Conservation (phyloP, 2,113 vertebrate species). For the Microcebus lehilahytsara region DNA sequence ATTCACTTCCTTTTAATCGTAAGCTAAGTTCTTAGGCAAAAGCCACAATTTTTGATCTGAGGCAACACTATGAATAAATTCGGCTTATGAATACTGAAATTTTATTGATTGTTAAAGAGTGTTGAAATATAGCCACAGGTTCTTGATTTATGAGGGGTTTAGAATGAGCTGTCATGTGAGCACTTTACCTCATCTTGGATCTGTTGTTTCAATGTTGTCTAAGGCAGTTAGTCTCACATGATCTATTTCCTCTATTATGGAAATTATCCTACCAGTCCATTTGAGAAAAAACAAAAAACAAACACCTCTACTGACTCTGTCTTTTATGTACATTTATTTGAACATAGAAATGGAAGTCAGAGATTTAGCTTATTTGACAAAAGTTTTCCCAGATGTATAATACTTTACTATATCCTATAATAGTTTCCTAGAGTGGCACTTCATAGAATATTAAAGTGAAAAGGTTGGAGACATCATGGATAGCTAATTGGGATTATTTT, state of each 20-base stretch:
- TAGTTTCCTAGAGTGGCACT: background rate
- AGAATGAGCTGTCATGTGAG: background rate
- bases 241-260: background rate
- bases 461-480: background rate
- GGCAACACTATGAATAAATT: background rate
- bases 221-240: conserved; percentile 7
- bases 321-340: conserved; percentile 29
- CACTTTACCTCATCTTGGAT: background rate
- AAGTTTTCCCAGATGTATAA: background rate
- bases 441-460: conserved; percentile 7
- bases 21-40: conserved; percentile 37
- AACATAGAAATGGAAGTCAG: background rate
- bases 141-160: conserved; percentile 45
- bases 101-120: conserved; percentile 49
- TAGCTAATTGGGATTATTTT: background rate
- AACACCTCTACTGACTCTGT: background rate
- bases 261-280: background rate
- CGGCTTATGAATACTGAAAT: conserved; percentile 35
- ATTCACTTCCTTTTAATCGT: background rate
- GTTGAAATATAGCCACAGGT: background rate
- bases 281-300: conserved; percentile 3
- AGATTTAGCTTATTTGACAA: conserved; percentile 31
- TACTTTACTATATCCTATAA: background rate
- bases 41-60: background rate
- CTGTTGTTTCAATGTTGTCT: conserved; percentile 42